These are phyloP conservation scores for Trigoniulus corallinus DNA, from an alignment of 1,140 invertebrate species.

Conservation along the genomic window DNA sequence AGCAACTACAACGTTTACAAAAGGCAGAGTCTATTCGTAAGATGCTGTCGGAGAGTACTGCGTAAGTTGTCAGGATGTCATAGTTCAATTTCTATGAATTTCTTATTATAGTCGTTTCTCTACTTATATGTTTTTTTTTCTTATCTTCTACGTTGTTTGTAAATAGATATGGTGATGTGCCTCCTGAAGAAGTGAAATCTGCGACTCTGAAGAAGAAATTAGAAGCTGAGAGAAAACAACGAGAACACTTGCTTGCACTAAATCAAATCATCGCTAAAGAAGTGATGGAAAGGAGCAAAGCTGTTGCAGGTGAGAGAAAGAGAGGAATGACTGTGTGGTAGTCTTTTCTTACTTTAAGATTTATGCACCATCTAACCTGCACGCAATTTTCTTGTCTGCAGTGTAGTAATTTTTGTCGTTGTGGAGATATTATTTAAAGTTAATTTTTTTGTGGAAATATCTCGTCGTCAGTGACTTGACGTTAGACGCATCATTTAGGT, in stretches of 20 bases:
- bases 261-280: slow-evolving; percentile 84
- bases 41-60: slow-evolving; percentile 56
- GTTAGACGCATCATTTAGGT: neutral
- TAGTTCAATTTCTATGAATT: slow-evolving; percentile 5
- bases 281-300: slow-evolving; percentile 84
- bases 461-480: no score
- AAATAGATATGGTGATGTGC: slow-evolving; percentile 4
- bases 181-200: slow-evolving; percentile 8
- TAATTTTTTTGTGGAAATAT: no score
- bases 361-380: neutral
- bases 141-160: slow-evolving; percentile 3
- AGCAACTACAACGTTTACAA: slow-evolving; percentile 56
- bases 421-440: neutral
- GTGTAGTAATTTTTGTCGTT: neutral
- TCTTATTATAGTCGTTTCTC: neutral
- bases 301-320: slow-evolving; percentile 57
- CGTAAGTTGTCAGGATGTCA: slow-evolving; percentile 10
- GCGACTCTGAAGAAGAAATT: slow-evolving; percentile 35
- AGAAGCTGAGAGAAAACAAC: slow-evolving; percentile 62
- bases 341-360: neutral
- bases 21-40: slow-evolving; percentile 82
- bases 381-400: neutral
- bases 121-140: slow-evolving; percentile 1
- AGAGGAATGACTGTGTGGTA: neutral
- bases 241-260: slow-evolving; percentile 68